A percentile compares a stretch with the other conserved stretches of the same genome.
Evolutionary conservation across 2,888 invertebrate species (phyloP).

Genomic region (Cephus spinipes): DNA sequence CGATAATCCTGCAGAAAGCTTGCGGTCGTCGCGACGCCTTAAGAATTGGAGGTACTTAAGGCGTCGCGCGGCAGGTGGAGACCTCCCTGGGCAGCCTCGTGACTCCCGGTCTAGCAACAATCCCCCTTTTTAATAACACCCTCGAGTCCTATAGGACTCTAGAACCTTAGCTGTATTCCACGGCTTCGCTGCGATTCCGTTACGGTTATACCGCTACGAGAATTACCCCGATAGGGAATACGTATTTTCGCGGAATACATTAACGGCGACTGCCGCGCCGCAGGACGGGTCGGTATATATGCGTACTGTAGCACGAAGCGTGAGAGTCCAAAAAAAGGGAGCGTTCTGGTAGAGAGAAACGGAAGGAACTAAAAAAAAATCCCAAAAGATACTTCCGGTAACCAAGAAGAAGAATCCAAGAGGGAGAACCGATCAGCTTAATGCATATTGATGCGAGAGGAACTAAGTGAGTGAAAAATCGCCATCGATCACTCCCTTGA

Average conservation of each 20-base stretch:
- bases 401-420: constrained; percentile 47
- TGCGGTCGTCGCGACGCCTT: not conserved
- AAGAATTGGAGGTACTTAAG: not conserved
- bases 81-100: not conserved
- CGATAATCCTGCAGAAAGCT: not conserved
- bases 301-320: not conserved
- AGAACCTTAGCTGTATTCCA: constrained; percentile 57
- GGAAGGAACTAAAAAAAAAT: constrained; percentile 11
- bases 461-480: constrained; percentile 67
- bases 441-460: constrained; percentile 66
- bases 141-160: constrained; percentile 53
- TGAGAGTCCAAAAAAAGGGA: not conserved
- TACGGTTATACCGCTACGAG: constrained; percentile 62
- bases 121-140: constrained; percentile 52
- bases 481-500: constrained; percentile 61
- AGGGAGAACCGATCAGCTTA: constrained; percentile 65
- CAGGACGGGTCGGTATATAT: not conserved
- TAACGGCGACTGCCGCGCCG: constrained; percentile 42
- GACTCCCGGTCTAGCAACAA: not conserved
- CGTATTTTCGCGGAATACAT: constrained; percentile 61
- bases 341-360: constrained; percentile 22
- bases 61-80: not conserved
- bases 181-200: constrained; percentile 55
- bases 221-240: constrained; percentile 61
- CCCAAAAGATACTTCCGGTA: not conserved